These are phyloP conservation scores for Andrena cerasifolii DNA, from an alignment of 1,140 invertebrate genomes.

Conservation along the genomic window DNA sequence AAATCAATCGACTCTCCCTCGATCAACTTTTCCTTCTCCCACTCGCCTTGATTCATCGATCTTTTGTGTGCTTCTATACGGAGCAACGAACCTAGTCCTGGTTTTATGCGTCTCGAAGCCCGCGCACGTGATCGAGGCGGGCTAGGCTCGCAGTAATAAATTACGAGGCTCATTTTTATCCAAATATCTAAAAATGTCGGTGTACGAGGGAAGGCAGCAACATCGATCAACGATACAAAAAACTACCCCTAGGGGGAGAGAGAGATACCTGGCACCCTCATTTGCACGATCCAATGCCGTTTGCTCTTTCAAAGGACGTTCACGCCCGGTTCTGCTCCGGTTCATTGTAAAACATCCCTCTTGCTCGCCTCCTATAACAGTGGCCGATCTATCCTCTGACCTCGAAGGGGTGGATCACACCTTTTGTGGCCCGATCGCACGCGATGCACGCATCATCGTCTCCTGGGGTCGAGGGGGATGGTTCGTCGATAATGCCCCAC, in stretches of 20 bases:
- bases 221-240: conserved; percentile 14
- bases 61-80: no score
- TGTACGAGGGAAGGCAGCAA: background rate
- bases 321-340: conserved; percentile 72
- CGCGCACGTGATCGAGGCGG: conserved; percentile 2
- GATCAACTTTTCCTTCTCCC: background rate
- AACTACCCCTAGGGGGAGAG: conserved; percentile 9
- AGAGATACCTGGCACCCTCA: conserved; percentile 35
- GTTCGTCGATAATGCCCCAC: conserved; percentile 50
- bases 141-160: conserved; percentile 37
- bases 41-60: background rate
- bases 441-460: conserved; percentile 80
- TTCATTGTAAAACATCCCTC: conserved; percentile 81
- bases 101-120: background rate
- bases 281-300: conserved; percentile 64
- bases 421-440: conserved; percentile 77
- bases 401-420: conserved; percentile 56
- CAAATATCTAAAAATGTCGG: conserved; percentile 52
- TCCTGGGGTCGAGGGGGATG: conserved; percentile 37
- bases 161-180: conserved; percentile 36
- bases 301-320: conserved; percentile 74
- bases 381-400: conserved; percentile 47
- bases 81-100: no score
- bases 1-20: conserved; percentile 46
- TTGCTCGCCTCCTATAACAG: conserved; percentile 62